These are phyloP conservation scores for Rostratula benghalensis DNA, from an alignment of 2,113 vertebrate genomes.

Conservation along the genomic window DNA sequence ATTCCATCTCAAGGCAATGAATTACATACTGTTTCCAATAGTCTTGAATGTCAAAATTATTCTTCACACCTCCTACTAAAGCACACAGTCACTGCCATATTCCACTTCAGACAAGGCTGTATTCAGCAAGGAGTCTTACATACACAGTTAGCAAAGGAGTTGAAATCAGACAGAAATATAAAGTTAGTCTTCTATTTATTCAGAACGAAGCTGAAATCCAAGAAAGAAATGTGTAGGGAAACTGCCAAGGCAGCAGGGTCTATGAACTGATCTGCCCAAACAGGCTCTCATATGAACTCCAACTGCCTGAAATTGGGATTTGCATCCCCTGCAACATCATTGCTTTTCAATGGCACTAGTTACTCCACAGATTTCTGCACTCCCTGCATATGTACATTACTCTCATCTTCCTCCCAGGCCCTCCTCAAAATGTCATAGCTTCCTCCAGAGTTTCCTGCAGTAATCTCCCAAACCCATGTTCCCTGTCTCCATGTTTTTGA, in stretches of 20 bases:
- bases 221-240: neutral
- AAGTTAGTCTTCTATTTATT: conserved; percentile 14
- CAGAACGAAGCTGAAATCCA: conserved; percentile 7
- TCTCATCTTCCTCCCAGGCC: neutral
- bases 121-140: conserved; percentile 32
- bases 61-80: conserved; percentile 67
- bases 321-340: neutral
- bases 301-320: neutral
- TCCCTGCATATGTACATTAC: neutral
- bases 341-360: neutral
- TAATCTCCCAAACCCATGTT: neutral
- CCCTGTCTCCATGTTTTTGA: neutral
- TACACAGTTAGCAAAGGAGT: conserved; percentile 3
- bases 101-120: conserved; percentile 61
- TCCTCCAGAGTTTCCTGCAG: neutral
- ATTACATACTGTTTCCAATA: conserved; percentile 64
- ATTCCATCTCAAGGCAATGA: conserved; percentile 59
- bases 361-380: neutral
- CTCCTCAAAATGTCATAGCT: neutral
- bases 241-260: neutral
- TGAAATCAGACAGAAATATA: conserved; percentile 17
- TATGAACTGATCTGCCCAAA: neutral
- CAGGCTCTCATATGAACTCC: neutral
- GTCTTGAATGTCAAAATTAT: conserved; percentile 66
- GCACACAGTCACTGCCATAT: conserved; percentile 53